Percentiles rank a stretch among this genome's conserved stretches.
These are phyloP conservation scores for Pocillopora damicornis DNA, from an alignment of 64 coral and sea anemone species.

Conservation along the genomic window DNA sequence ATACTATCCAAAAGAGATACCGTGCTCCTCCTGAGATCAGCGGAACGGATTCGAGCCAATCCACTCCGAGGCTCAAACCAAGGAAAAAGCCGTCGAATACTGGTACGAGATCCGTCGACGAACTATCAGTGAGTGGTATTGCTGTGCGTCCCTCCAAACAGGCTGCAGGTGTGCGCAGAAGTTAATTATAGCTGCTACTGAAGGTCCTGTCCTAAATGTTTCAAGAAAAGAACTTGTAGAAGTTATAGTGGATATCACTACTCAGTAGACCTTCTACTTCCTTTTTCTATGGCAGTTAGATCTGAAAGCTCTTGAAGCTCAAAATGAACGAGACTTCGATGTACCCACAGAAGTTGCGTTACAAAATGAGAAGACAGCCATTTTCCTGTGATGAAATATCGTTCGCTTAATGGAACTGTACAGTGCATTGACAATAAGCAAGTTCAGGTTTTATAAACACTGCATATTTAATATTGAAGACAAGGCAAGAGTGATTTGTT, in stretches of 20 bases:
- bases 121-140: conserved; percentile 74
- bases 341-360: too few relatives aligned
- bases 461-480: too few relatives aligned
- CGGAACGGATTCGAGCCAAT: conserved; percentile 76
- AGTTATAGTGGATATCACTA: too few relatives aligned
- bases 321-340: too few relatives aligned
- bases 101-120: conserved; percentile 50
- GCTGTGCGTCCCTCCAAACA: conserved; percentile 79
- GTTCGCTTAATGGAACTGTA: too few relatives aligned
- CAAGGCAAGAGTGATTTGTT: neutral
- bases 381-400: too few relatives aligned
- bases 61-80: conserved; percentile 78
- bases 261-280: too few relatives aligned
- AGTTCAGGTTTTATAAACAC: too few relatives aligned
- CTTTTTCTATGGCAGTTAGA: too few relatives aligned
- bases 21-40: conserved; percentile 69
- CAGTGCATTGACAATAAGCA: too few relatives aligned
- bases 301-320: too few relatives aligned
- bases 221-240: neutral
- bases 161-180: conserved; percentile 58
- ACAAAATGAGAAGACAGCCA: too few relatives aligned
- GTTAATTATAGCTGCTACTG: neutral
- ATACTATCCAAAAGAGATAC: conserved; percentile 82
- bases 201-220: neutral
- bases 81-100: conserved; percentile 53